A percentile compares a stretch with the other conserved stretches of the same genome.
Conservation (phyloP, 2,888 invertebrate species). For the Ennomos quercinarius region DNA sequence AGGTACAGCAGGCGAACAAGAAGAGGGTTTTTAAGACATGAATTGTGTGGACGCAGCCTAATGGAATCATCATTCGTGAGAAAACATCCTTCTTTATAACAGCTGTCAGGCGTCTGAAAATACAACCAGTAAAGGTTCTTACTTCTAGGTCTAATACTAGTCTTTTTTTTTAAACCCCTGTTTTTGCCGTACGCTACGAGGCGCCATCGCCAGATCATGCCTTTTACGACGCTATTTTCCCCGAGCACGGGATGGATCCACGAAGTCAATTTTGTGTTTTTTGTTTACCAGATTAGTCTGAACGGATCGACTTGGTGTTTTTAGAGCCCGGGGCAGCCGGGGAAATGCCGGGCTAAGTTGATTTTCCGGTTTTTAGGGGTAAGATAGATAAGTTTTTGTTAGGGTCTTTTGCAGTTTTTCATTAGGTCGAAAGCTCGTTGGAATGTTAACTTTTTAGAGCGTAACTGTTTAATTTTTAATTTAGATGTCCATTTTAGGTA, state of each 20-base stretch:
- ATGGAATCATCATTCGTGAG: too few relatives aligned
- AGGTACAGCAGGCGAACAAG: too few relatives aligned
- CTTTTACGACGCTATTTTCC: conserved; percentile 16
- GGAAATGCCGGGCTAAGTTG: conserved; percentile 15
- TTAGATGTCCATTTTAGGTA: too few relatives aligned
- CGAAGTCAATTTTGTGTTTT: conserved; percentile 27
- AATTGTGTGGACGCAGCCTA: too few relatives aligned
- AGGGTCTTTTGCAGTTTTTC: neutral
- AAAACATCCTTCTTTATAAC: too few relatives aligned
- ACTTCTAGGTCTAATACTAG: too few relatives aligned
- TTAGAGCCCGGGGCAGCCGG: conserved; percentile 9
- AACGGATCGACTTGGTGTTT: conserved; percentile 31
- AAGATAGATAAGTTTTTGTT: conserved; percentile 8
- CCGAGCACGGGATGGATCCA: conserved; percentile 1
- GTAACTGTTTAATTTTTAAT: too few relatives aligned
- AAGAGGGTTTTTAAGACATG: too few relatives aligned
- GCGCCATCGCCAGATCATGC: neutral
- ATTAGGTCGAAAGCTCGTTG: neutral
- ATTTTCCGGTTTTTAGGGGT: conserved; percentile 13
- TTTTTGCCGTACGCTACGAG: neutral
- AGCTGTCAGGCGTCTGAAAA: too few relatives aligned
- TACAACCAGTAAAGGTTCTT: too few relatives aligned
- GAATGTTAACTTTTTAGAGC: too few relatives aligned
- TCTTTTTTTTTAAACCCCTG: too few relatives aligned
- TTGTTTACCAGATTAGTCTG: conserved; percentile 39